Evolutionary conservation across 2,113 vertebrate genomes (phyloP).

Genomic region (Pelvicachromis taeniatus): DNA sequence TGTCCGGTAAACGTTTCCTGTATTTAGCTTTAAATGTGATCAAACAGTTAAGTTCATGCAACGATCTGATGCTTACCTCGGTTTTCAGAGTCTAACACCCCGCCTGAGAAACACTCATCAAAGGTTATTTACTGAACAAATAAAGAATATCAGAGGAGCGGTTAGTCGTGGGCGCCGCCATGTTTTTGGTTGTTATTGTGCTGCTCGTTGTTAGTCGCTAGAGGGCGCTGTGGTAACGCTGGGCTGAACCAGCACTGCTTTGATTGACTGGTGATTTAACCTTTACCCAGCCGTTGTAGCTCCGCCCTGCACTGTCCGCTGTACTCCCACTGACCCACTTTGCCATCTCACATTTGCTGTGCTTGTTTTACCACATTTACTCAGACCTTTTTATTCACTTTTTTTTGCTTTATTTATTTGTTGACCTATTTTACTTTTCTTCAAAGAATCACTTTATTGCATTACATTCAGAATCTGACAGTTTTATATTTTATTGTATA

Average conservation of each 20-base stretch:
- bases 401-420: not conserved
- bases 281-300: not conserved
- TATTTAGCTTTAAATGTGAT: not conserved
- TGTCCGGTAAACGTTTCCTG: not conserved
- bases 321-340: not conserved
- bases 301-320: not conserved
- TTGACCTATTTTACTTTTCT: not conserved
- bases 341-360: not conserved
- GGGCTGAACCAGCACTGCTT: not conserved
- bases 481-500: not conserved
- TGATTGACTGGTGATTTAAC: not conserved
- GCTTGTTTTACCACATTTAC: not conserved
- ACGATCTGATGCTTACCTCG: not conserved
- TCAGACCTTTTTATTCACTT: not conserved
- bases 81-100: not conserved
- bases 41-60: not conserved
- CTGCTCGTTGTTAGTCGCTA: not conserved
- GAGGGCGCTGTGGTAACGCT: slow-evolving; percentile 10
- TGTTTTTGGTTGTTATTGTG: slow-evolving; percentile 22
- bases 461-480: not conserved
- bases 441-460: not conserved
- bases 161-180: slow-evolving; percentile 14
- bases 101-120: not conserved
- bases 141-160: accelerated
- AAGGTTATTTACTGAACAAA: not conserved